A percentile compares a stretch with the other conserved stretches of the same genome.
Conservation (phyloP, 2,888 invertebrate species). For the Drosophila fulvimacula region DNA sequence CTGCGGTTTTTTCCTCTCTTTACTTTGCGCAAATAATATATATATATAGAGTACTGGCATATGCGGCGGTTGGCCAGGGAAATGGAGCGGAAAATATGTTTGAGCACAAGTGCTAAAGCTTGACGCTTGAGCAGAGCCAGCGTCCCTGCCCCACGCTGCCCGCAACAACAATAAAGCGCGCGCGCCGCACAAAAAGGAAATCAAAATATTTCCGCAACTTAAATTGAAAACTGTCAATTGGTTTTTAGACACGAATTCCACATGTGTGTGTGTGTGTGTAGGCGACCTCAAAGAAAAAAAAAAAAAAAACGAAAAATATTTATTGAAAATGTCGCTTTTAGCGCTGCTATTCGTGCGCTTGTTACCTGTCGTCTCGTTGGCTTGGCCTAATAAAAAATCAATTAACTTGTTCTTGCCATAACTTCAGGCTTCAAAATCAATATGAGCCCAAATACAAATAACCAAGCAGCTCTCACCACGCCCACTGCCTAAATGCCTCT, state of each 20-base stretch:
- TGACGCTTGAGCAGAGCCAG: constrained; percentile 38
- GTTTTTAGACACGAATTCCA: constrained; percentile 35
- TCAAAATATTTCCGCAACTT: constrained; percentile 75
- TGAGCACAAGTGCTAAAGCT: constrained; percentile 50
- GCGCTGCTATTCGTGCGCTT: constrained; percentile 10
- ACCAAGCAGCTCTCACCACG: neutral
- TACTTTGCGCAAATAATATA: constrained; percentile 49
- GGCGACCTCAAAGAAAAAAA: constrained; percentile 4
- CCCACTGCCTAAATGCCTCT: neutral
- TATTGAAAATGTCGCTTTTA: constrained; percentile 28
- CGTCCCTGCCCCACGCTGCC: neutral
- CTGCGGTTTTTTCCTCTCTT: constrained; percentile 48
- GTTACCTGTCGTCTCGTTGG: constrained; percentile 20
- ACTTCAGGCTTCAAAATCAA: constrained; percentile 44
- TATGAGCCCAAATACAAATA: constrained; percentile 12
- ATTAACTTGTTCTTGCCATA: constrained; percentile 62
- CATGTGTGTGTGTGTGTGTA: constrained; percentile 2
- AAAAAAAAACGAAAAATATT: constrained; percentile 29
- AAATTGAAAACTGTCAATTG: constrained; percentile 78
- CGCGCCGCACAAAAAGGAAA: constrained; percentile 57
- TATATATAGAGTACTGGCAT: constrained; percentile 18
- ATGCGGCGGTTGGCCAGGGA: constrained; percentile 53
- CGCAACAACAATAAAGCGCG: constrained; percentile 34
- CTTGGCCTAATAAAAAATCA: constrained; percentile 72
- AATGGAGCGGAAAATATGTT: constrained; percentile 79